These are phyloP conservation scores for Leucophora obtusa DNA, from an alignment of 2,888 invertebrate genomes.

Conservation along the genomic window DNA sequence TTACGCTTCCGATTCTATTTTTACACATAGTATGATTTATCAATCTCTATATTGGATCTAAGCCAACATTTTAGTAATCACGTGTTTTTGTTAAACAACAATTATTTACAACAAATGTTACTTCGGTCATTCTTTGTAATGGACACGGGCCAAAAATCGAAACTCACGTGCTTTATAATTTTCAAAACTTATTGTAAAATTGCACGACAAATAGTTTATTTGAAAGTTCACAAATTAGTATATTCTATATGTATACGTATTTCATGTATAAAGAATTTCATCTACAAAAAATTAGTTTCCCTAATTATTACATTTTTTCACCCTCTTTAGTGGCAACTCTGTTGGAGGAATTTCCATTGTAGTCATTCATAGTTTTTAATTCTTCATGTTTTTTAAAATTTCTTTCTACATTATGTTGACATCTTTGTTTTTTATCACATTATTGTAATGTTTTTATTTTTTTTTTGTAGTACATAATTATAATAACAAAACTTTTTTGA, in stretches of 20 bases:
- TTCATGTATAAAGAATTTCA: not conserved
- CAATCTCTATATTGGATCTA: conserved; percentile 19
- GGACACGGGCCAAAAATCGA: not conserved
- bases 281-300: too few relatives aligned
- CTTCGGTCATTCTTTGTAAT: not conserved
- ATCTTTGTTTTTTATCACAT: conserved; percentile 39
- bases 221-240: not conserved
- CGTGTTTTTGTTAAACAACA: not conserved
- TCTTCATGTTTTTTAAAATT: conserved; percentile 12
- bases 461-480: conserved; percentile 7
- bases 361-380: conserved; percentile 43
- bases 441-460: conserved; percentile 39
- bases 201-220: not conserved
- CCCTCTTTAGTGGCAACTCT: conserved; percentile 26
- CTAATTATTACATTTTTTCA: not conserved
- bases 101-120: not conserved
- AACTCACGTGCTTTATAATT: not conserved
- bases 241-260: too few relatives aligned
- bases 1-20: too few relatives aligned
- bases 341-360: conserved; percentile 48
- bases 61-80: conserved; percentile 42
- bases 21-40: too few relatives aligned
- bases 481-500: conserved; percentile 41
- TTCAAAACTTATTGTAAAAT: not conserved
- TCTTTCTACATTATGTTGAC: conserved; percentile 28